These are phyloP conservation scores for Eremobia ochroleuca DNA, from an alignment of 2,888 invertebrate genomes.

Conservation along the genomic window DNA sequence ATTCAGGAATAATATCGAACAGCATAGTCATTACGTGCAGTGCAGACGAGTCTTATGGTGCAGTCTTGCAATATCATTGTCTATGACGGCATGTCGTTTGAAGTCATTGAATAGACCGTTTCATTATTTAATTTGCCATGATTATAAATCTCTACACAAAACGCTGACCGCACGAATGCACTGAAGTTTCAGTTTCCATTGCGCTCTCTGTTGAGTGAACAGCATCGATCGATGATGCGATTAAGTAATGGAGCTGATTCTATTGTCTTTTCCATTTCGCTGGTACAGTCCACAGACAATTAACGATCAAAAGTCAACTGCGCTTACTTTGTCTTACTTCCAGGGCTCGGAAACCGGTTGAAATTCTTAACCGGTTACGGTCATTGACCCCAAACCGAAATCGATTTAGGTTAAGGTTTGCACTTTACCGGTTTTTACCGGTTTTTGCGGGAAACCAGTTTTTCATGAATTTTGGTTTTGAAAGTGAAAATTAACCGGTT, in stretches of 20 bases:
- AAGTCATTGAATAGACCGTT: conserved; percentile 47
- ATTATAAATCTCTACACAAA: conserved; percentile 45
- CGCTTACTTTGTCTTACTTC: conserved; percentile 73
- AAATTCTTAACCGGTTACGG: too few relatives aligned
- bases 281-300: conserved; percentile 55
- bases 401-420: too few relatives aligned
- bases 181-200: conserved; percentile 38
- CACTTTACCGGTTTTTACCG: too few relatives aligned
- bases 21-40: conserved; percentile 21
- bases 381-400: too few relatives aligned
- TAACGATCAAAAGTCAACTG: conserved; percentile 63
- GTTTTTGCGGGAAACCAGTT: too few relatives aligned
- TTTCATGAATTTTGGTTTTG: too few relatives aligned
- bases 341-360: too few relatives aligned
- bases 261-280: conserved; percentile 62
- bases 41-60: conserved; percentile 14
- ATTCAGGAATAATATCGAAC: conserved; percentile 33
- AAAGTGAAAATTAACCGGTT: too few relatives aligned
- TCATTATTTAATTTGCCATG: conserved; percentile 56
- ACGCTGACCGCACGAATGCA: not conserved
- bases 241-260: conserved; percentile 51
- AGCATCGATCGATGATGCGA: conserved; percentile 34
- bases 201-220: conserved; percentile 12
- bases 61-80: conserved; percentile 47
- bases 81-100: conserved; percentile 30